Percentiles rank a stretch among this genome's conserved stretches.
Conservation (phyloP, 2,797 vertebrate genomes). For the Gobionotothen gibberifrons region DNA sequence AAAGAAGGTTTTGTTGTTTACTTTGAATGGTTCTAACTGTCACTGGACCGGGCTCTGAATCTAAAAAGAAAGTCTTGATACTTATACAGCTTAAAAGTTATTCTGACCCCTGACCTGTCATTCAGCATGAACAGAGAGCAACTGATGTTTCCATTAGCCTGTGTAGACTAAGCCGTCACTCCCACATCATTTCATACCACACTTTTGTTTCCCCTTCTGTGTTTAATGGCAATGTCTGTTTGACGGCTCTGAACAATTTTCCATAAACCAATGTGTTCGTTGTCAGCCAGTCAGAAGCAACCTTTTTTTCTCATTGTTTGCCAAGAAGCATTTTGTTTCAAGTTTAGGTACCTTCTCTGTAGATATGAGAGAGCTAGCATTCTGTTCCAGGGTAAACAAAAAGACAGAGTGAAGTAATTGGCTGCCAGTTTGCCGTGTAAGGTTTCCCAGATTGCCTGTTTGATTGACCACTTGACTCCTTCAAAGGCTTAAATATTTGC, state of each 20-base stretch:
- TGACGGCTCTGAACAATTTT: conserved; percentile 65
- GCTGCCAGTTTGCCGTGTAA: conserved; percentile 61
- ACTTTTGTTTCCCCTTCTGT: conserved; percentile 29
- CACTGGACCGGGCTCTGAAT: neutral
- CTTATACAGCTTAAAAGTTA: neutral
- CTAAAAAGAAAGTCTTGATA: neutral
- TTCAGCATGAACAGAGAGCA: neutral
- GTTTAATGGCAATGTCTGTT: conserved; percentile 59
- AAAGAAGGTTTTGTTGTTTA: neutral
- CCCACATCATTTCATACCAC: conserved; percentile 28
- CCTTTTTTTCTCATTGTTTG: conserved; percentile 59
- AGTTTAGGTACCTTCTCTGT: conserved; percentile 56
- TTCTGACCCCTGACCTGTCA: conserved; percentile 20
- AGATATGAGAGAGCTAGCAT: conserved; percentile 41
- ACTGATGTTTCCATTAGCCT: conserved; percentile 12
- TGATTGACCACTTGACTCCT: conserved; percentile 35
- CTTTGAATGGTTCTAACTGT: neutral
- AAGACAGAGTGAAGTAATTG: conserved; percentile 65
- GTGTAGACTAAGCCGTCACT: conserved; percentile 10
- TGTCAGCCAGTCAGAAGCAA: conserved; percentile 63
- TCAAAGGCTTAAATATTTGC: conserved; percentile 36
- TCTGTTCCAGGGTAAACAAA: conserved; percentile 69
- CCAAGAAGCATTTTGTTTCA: conserved; percentile 66
- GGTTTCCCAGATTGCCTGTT: conserved; percentile 52
- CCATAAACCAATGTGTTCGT: conserved; percentile 75